phyloP scores from a whole-genome alignment of 2,797 vertebrate genomes.

The Artibeus lituratus region DNA sequence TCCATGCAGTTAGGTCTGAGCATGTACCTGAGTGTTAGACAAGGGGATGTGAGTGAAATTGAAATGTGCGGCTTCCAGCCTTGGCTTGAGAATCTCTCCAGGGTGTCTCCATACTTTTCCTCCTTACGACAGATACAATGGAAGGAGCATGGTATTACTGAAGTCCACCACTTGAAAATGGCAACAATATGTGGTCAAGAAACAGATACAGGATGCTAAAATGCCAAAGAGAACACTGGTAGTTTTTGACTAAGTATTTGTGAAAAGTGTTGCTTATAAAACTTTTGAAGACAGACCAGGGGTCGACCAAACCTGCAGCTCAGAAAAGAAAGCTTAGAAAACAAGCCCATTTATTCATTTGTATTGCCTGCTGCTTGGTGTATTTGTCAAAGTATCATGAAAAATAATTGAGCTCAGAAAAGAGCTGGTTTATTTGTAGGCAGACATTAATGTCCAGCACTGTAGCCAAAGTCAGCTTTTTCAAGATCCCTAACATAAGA shows the following conservation, averaged over 20 bases:
- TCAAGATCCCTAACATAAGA: neutral
- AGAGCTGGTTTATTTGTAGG: neutral
- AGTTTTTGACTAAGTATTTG: neutral
- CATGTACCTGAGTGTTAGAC: too few relatives aligned
- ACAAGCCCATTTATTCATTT: neutral
- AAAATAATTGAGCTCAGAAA: neutral
- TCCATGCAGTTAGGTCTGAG: neutral
- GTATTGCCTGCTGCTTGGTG: neutral
- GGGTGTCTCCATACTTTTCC: neutral
- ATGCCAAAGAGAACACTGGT: neutral
- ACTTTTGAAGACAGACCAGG: neutral
- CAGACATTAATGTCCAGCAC: neutral
- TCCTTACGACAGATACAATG: neutral
- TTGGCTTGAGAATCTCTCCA: neutral
- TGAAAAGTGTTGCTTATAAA: neutral
- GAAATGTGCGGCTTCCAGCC: neutral
- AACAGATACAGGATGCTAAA: neutral
- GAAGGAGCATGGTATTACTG: neutral
- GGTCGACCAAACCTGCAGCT: neutral
- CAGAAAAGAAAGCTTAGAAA: neutral
- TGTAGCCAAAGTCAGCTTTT: neutral
- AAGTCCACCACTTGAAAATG: neutral
- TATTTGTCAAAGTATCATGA: neutral
- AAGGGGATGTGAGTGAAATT: neutral
- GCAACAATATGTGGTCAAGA: neutral